phyloP scores from a whole-genome alignment of 2,888 invertebrate species.

The Plebejus melissa region DNA sequence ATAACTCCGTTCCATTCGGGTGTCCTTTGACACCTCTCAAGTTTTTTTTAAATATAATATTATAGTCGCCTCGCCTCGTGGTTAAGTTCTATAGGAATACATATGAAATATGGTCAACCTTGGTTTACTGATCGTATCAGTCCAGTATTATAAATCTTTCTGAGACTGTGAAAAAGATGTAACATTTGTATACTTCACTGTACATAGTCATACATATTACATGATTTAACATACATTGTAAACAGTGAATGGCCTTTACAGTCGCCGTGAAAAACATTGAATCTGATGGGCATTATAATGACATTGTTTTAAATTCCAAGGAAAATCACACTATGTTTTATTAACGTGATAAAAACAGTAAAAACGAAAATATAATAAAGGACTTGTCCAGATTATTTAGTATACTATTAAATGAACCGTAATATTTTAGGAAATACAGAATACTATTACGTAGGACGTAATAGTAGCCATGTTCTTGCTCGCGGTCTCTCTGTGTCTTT shows the following conservation, averaged over 20 bases:
- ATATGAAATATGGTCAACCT: neutral
- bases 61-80: neutral
- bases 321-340: neutral
- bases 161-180: neutral
- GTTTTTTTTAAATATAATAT: no score
- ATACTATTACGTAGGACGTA: no score
- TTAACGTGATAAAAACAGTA: neutral
- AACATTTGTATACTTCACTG: neutral
- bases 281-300: neutral
- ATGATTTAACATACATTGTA: neutral
- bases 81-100: neutral
- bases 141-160: neutral
- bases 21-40: no score
- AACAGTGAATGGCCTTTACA: neutral
- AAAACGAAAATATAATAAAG: neutral
- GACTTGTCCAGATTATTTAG: neutral
- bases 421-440: no score
- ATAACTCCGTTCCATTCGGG: no score
- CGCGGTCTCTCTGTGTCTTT: no score
- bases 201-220: neutral
- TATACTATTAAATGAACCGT: no score
- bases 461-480: no score
- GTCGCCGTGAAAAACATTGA: neutral
- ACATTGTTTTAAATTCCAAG: slow-evolving; percentile 7
- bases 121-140: neutral